Conservation (phyloP, 2,797 vertebrate species). For the Sparidentex hasta region DNA sequence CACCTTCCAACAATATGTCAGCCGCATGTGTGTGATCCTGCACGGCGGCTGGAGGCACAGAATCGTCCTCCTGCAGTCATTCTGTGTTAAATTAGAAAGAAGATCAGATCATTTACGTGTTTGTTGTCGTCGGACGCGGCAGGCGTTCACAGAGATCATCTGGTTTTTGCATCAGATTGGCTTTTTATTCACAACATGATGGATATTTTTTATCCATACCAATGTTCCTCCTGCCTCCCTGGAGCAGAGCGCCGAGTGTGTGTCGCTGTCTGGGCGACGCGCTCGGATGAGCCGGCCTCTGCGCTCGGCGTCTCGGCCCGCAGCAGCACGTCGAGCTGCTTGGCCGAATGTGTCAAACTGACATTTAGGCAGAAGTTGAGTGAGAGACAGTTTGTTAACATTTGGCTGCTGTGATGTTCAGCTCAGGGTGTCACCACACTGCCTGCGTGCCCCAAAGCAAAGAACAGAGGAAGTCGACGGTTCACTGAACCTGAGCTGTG, state of each 20-base stretch:
- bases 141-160: no score
- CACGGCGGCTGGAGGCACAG: background rate
- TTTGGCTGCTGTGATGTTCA: conserved; percentile 23
- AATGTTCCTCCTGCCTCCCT: background rate
- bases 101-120: no score
- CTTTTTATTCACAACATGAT: no score
- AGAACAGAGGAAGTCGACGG: background rate
- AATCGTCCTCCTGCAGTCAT: background rate
- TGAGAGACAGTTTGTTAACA: conserved; percentile 25
- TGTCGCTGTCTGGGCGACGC: background rate
- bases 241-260: background rate
- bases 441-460: background rate
- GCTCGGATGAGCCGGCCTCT: background rate
- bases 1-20: conserved; percentile 15
- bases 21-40: background rate
- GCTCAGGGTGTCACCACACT: background rate
- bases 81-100: no score
- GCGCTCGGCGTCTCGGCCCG: conserved; percentile 18
- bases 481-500: background rate
- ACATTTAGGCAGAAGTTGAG: conserved; percentile 47
- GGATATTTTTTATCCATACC: no score
- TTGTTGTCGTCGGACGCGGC: no score
- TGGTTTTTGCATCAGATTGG: no score
- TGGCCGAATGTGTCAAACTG: conserved; percentile 23
- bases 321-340: conserved; percentile 11